phyloP scores from a whole-genome alignment of 1,140 invertebrate genomes.

The Calliphora vicina region DNA sequence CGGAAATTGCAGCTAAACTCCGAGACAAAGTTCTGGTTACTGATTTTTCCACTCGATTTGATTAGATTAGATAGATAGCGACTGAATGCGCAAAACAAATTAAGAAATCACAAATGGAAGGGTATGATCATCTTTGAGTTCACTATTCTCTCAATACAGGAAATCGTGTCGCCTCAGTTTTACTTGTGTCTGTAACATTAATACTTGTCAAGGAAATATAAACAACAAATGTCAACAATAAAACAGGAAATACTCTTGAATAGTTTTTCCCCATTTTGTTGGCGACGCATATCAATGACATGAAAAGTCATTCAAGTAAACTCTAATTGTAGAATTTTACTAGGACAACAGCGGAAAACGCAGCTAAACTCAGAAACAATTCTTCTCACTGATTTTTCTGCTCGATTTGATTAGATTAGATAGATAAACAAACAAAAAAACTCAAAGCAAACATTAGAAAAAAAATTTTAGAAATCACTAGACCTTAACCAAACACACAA shows the following conservation, averaged over 20 bases:
- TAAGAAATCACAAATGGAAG: no score
- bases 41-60: neutral
- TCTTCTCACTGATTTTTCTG: neutral
- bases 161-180: no score
- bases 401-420: neutral
- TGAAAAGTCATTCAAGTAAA: neutral
- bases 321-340: neutral
- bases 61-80: neutral
- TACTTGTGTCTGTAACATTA: no score
- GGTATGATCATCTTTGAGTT: no score
- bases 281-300: neutral
- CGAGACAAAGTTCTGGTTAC: neutral
- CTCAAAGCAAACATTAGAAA: neutral
- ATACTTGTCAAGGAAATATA: no score
- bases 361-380: neutral
- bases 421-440: no score
- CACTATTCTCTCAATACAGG: no score
- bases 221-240: no score
- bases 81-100: no score
- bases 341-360: neutral
- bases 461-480: neutral
- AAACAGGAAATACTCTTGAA: no score
- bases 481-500: neutral
- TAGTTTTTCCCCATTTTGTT: no score
- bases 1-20: neutral